These are phyloP conservation scores for Pyrgus malvae DNA, from an alignment of 2,888 invertebrate species.

Conservation along the genomic window DNA sequence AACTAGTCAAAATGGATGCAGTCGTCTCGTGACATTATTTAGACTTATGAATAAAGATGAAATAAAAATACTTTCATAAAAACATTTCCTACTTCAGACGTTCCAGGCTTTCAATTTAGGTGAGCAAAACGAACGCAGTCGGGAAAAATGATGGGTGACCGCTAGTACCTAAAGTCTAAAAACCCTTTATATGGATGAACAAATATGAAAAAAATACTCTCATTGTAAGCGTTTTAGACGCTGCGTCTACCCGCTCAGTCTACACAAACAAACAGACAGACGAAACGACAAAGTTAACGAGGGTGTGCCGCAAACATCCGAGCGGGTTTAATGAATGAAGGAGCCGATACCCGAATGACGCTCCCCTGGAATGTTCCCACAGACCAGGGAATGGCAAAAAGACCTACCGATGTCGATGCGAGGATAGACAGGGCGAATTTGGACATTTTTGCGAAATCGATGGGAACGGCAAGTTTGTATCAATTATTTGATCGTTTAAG, in stretches of 20 bases:
- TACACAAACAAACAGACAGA: not conserved
- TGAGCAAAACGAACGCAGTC: no score
- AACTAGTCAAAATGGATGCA: no score
- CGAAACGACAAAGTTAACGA: constrained; percentile 51
- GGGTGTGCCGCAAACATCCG: constrained; percentile 42
- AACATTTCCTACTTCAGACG: no score
- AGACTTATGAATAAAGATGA: no score
- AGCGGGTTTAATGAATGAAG: constrained; percentile 40
- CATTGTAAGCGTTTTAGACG: not conserved
- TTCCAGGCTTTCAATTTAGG: no score
- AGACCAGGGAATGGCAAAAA: constrained; percentile 65
- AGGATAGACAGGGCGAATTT: constrained; percentile 45
- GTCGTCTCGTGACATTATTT: no score
- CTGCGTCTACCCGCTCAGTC: not conserved
- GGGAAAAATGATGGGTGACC: no score
- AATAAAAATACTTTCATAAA: no score
- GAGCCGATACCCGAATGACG: constrained; percentile 63
- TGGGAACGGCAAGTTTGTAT: constrained; percentile 5
- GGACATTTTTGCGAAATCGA: constrained; percentile 22
- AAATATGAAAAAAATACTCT: not conserved
- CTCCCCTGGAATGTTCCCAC: constrained; percentile 79
- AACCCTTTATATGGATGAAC: no score
- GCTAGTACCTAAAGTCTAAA: no score
- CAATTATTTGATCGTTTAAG: not conserved
- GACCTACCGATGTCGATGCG: constrained; percentile 72